A percentile compares a stretch with the other conserved stretches of the same genome.
phyloP scores from a whole-genome alignment of 2,888 invertebrate genomes.

The Pterobdella sp. region DNA sequence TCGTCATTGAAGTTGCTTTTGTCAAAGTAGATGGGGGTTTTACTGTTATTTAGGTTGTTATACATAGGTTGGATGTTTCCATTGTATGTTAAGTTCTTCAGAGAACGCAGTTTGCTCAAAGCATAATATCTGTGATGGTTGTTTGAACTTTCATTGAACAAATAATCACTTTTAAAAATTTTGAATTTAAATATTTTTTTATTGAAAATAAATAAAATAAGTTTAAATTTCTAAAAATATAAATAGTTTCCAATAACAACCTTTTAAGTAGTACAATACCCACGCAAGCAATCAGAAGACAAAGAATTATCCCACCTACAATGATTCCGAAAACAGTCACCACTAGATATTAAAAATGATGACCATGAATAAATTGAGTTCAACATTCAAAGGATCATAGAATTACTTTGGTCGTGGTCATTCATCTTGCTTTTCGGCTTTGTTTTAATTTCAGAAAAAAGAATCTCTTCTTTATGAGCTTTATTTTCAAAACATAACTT shows the following conservation, averaged over 20 bases:
- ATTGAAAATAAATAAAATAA: not conserved
- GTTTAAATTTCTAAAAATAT: not conserved
- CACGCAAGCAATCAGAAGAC: conserved; percentile 18
- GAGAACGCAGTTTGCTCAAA: conserved; percentile 8
- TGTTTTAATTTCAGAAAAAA: not conserved
- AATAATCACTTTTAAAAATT: not conserved
- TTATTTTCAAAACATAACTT: not conserved
- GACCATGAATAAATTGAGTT: not conserved
- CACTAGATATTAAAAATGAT: not conserved
- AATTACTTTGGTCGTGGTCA: not conserved
- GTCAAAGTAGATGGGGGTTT: conserved; percentile 5
- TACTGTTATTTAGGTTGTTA: not conserved
- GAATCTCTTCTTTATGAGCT: conserved; percentile 4
- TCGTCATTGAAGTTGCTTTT: not conserved
- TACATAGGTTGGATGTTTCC: conserved; percentile 6
- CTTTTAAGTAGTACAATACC: conserved; percentile 13
- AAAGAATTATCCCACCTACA: not conserved
- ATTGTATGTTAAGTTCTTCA: conserved; percentile 2
- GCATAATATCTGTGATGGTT: conserved; percentile 15
- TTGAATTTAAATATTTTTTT: not conserved
- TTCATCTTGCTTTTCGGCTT: conserved; percentile 3
- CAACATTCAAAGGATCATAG: too few relatives aligned
- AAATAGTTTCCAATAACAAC: not conserved
- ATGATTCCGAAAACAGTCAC: conserved; percentile 17
- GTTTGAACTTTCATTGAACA: not conserved